Base-by-base conservation (phyloP, 2,888 invertebrate genomes). In the Lepidocyrtoides sp. region DNA sequence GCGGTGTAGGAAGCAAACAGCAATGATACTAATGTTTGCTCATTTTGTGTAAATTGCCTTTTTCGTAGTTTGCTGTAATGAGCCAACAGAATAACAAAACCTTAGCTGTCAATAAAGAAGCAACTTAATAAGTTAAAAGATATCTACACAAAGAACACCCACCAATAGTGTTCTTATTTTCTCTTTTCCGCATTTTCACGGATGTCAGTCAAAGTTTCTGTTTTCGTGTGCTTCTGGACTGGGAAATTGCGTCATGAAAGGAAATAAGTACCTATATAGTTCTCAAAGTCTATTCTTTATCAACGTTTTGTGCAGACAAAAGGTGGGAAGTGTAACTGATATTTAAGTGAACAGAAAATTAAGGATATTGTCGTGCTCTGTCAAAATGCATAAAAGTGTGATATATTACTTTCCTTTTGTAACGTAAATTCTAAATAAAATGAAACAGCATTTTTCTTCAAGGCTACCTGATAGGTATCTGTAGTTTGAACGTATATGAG, bases 71-170 rank as follows among this genome's bases (percentile, higher is more conserved):
- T 36, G 7, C 7, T 36, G 36, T 23, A 57, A 57, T 57, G 23
- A 23, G 57, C 57, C 17, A 36, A 2, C 2, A 36, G 7, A 36
- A 36, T 4, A 36, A 36, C 17, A 29, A 23, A 29, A 7, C 29
- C 23, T 63, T 63, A 63, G 4, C 63, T 63, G 63, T 63, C 63
- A 63, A n/a, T 63, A 17, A 14, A 57, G 57, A 36, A 36, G 36
- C 36, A 36, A 2, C 23, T 57, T 8, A 57, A 57, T 57, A 57
- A 57, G 23, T 57, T 5, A 57, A 5, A 8, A 57, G 57, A 57
- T 17, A 7, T 7, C 12, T 48, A 3, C 12, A 48, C 48, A 48
- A 36, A 7, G 36, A 7, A 36, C 48, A 48, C 48, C 57, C 7
- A 17, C 5, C 57, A 17, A 57, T 17, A 48, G 48, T 48, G 36